phyloP scores from a whole-genome alignment of 2,797 vertebrate genomes.

The Dermochelys coriacea region DNA sequence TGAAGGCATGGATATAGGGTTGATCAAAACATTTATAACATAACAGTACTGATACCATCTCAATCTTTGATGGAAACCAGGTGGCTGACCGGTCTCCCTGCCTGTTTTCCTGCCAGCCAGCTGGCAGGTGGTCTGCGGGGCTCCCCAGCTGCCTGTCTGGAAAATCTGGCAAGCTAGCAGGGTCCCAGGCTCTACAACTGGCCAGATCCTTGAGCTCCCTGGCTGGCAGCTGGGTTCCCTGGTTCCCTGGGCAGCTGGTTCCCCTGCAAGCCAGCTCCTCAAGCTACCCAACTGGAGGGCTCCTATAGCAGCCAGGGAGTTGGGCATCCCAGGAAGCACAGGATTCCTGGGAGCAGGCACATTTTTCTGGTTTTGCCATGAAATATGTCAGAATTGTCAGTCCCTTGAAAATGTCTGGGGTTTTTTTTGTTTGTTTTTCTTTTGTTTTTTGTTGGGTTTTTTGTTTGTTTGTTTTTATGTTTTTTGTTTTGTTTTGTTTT shows the following conservation, averaged over 20 bases:
- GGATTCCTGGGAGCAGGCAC: no score
- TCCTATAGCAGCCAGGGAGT: neutral
- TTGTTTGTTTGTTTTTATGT: no score
- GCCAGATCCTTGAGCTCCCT: conserved; percentile 16
- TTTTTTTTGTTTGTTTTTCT: no score
- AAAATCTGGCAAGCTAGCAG: conserved; percentile 58
- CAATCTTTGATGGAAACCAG: neutral
- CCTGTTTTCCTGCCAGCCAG: conserved; percentile 33
- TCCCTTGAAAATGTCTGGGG: neutral
- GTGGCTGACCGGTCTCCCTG: neutral
- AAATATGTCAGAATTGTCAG: neutral
- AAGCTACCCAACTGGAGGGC: neutral
- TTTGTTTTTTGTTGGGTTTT: no score
- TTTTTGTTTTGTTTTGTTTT: no score
- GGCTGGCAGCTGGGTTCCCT: neutral
- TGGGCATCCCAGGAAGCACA: no score
- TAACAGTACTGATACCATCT: neutral
- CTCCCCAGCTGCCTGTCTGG: conserved; percentile 60
- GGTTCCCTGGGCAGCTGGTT: neutral
- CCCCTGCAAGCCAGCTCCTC: neutral
- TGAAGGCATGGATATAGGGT: neutral
- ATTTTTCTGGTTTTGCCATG: neutral
- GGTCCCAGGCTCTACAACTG: conserved; percentile 28
- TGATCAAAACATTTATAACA: neutral
- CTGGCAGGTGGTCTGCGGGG: conserved; percentile 43